These are phyloP conservation scores for Nannoperca australis DNA, from an alignment of 2,797 vertebrate genomes.

Conservation along the genomic window DNA sequence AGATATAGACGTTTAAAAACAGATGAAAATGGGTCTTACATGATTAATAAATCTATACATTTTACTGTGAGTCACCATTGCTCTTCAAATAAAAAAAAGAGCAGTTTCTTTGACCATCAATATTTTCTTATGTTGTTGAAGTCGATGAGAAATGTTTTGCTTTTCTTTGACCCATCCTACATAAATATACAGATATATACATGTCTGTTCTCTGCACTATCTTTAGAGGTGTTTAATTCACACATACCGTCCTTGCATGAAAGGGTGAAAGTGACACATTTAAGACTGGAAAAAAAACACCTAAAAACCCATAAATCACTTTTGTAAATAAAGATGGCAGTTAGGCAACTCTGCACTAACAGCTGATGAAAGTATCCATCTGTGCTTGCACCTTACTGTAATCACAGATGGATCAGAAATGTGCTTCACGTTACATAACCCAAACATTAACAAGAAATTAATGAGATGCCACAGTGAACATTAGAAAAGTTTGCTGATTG, in stretches of 20 bases:
- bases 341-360: slow-evolving; percentile 26
- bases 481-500: slow-evolving; percentile 6
- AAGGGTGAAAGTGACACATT: slow-evolving; percentile 30
- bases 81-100: neutral
- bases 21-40: neutral
- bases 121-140: neutral
- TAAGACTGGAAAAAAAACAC: slow-evolving; percentile 22
- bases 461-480: slow-evolving; percentile 11
- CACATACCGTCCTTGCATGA: neutral
- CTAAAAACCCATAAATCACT: slow-evolving; percentile 21
- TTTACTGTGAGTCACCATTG: neutral
- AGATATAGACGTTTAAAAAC: slow-evolving; percentile 16
- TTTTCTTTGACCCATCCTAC: slow-evolving; percentile 21
- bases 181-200: neutral
- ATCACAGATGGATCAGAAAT: slow-evolving; percentile 58
- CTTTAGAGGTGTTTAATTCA: slow-evolving; percentile 19
- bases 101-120: neutral
- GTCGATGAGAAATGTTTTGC: neutral
- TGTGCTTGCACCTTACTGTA: slow-evolving; percentile 52
- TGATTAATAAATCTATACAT: slow-evolving; percentile 22
- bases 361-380: slow-evolving; percentile 54
- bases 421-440: slow-evolving; percentile 33
- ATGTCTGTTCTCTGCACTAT: neutral
- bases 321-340: slow-evolving; percentile 51
- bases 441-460: slow-evolving; percentile 36